Percentiles rank a stretch among this genome's conserved stretches.
Evolutionary conservation across 2,113 vertebrate species (phyloP).

Genomic region (Leptodactylus fuscus): DNA sequence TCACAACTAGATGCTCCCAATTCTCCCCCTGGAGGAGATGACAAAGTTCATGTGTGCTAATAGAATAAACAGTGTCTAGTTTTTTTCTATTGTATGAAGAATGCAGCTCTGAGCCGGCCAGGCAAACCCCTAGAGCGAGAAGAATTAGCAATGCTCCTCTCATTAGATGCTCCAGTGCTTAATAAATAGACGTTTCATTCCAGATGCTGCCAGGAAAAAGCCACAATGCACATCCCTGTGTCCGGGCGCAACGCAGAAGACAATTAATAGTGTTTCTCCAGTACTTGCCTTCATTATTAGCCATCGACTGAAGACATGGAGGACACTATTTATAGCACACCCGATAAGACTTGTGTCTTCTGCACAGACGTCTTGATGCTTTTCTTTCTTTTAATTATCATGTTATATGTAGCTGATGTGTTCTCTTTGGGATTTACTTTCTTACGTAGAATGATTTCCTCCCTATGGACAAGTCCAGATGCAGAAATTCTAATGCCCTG

Average conservation of each 20-base stretch:
- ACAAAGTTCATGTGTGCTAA: neutral
- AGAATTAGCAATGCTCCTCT: conserved; percentile 30
- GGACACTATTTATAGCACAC: neutral
- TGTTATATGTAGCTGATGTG: too few relatives aligned
- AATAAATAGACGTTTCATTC: conserved; percentile 15
- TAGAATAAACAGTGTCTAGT: neutral
- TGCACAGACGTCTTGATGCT: neutral
- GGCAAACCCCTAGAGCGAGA: neutral
- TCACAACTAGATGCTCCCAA: neutral
- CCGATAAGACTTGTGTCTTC: neutral
- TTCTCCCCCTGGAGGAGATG: neutral
- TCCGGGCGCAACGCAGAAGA: neutral
- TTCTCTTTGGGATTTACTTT: too few relatives aligned
- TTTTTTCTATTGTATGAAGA: neutral
- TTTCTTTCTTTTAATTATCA: neutral
- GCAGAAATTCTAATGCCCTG: too few relatives aligned
- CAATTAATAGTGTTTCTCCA: conserved; percentile 36
- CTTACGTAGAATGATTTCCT: too few relatives aligned
- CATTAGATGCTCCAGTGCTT: conserved; percentile 4
- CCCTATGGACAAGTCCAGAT: too few relatives aligned
- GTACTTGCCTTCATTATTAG: neutral
- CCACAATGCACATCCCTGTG: neutral
- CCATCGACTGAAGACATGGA: neutral
- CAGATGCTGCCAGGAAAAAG: neutral
- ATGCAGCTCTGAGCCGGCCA: neutral